Evolutionary conservation across 1,140 invertebrate species (phyloP), one percentile per base, ranked within the genome.

Genomic region (Scaptomyza pallida): DNA sequence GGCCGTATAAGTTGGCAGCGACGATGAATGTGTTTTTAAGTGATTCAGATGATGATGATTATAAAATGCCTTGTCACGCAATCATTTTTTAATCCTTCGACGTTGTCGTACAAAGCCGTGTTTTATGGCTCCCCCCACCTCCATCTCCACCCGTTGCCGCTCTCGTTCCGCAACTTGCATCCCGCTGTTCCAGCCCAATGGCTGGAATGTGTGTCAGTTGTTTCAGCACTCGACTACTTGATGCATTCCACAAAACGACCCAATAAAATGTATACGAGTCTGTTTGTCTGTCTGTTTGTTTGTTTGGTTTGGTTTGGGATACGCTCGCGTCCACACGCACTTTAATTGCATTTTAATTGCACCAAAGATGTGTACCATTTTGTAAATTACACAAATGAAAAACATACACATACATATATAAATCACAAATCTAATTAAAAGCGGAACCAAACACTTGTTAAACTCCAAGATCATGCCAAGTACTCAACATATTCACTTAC

Each of bases 51-150:
- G 70, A 74, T 74, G 70, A 80, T 76, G 72, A 89, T 89, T 89
- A 85, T 82, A 78, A 80, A 89, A 85, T 89, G 76, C 83, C 85
- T 85, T 89, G 79, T 89, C 83, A 89, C 83, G 83, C 83, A 79
- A 89, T 89, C 79, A 88, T 83, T 88, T 88, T 89, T 89, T 88
- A 88, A 83, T 88, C 82, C 82, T 77, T 75, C 77, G 69, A 73
- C 79, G 76, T 63, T 56, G 75, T 73, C 72, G 61, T 61, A 48
- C 48, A 67, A 60, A 64, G 64, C 72, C 44, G 56, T 69, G 70
- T 62, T 78, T 86, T 86, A 88, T 74, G 63, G 37, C 57, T 68
- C 51, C 40, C 44, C 19, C 33, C n/a, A n/a, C n/a, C n/a, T n/a
- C n/a, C n/a, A n/a, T n/a, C n/a, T n/a, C n/a, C n/a, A n/a, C n/a